phyloP scores from a whole-genome alignment of 2,888 invertebrate genomes.

The Gari tellinella region DNA sequence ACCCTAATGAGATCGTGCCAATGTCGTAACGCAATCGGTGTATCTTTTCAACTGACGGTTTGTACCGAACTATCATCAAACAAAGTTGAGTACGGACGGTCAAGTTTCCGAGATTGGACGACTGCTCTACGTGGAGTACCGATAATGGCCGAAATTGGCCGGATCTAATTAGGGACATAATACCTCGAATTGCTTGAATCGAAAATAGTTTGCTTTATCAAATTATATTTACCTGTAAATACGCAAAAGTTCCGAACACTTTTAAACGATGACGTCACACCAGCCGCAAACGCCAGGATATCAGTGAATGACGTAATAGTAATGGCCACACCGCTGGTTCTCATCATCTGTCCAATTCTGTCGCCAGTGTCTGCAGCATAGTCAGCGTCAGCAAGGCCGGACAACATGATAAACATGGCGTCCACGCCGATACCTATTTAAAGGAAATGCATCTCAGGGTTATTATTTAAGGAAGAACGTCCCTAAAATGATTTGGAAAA shows the following conservation, averaged over 20 bases:
- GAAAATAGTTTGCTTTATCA: background rate
- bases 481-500: no score
- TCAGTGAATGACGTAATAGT: constrained; percentile 75
- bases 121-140: no score
- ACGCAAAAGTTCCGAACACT: constrained; percentile 73
- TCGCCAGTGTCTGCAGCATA: constrained; percentile 26
- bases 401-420: constrained; percentile 66
- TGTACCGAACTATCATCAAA: no score
- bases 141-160: background rate
- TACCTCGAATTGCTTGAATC: background rate
- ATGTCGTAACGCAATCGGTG: no score
- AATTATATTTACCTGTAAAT: constrained; percentile 61
- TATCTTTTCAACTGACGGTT: no score
- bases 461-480: no score
- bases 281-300: constrained; percentile 67
- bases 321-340: constrained; percentile 69
- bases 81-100: no score
- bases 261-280: constrained; percentile 61
- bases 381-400: constrained; percentile 55
- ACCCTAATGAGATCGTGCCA: no score
- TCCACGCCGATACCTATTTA: constrained; percentile 68
- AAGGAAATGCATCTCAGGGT: no score
- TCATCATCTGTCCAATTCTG: constrained; percentile 64
- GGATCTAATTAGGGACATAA: background rate
- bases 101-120: no score